Conservation (phyloP, 1,140 invertebrate species). For the Caerostris extrusa region DNA sequence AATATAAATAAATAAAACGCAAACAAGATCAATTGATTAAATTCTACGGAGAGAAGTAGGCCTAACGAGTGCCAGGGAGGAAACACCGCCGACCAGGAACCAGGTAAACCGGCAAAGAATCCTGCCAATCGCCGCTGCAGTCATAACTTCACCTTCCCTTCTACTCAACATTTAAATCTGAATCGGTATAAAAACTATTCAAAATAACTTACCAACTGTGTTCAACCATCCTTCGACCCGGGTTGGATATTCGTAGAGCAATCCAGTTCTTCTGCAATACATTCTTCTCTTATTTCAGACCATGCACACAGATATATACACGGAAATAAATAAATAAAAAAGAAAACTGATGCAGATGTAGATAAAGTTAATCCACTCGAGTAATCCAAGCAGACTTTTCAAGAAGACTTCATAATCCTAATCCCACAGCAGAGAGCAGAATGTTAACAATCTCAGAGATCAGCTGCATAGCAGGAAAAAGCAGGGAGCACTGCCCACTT, state of each 20-base stretch:
- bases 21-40: neutral
- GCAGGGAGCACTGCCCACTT: neutral
- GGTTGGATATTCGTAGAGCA: slow-evolving; percentile 84
- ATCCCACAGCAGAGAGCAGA: neutral
- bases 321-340: neutral
- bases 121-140: neutral
- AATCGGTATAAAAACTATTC: neutral
- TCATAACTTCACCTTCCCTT: neutral
- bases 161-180: neutral
- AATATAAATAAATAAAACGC: neutral
- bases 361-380: neutral
- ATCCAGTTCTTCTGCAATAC: slow-evolving; percentile 55
- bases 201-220: slow-evolving; percentile 85
- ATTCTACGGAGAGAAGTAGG: neutral
- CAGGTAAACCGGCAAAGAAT: slow-evolving; percentile 37
- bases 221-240: slow-evolving; percentile 88
- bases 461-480: neutral
- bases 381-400: slow-evolving; percentile 21
- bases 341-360: neutral
- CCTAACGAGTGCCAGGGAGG: slow-evolving; percentile 27
- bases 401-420: neutral
- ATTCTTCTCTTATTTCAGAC: slow-evolving; percentile 19
- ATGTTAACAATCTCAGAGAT: neutral
- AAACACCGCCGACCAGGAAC: neutral
- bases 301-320: neutral